Conservation (phyloP, 2,113 vertebrate genomes). For the Pluvianellus socialis region DNA sequence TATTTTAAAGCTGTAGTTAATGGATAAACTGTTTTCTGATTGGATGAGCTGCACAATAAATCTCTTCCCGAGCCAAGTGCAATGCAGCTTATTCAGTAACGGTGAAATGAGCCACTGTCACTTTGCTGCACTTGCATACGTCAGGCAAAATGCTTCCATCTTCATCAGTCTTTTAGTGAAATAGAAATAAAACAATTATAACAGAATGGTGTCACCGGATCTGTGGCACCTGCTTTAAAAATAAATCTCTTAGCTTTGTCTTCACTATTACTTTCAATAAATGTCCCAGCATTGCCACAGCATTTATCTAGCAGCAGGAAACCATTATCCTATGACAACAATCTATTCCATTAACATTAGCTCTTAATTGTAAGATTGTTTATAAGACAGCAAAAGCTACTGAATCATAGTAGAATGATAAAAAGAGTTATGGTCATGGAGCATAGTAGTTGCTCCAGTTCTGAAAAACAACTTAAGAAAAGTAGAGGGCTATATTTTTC, state of each 20-base stretch:
- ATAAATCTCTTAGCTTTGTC: slow-evolving; percentile 75
- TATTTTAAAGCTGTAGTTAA: slow-evolving; percentile 62
- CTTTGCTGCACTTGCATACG: slow-evolving; percentile 54
- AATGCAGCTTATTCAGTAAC: slow-evolving; percentile 45
- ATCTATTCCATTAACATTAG: slow-evolving; percentile 80
- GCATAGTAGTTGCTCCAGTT: slow-evolving; percentile 55
- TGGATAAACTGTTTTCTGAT: slow-evolving; percentile 68
- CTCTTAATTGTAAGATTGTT: slow-evolving; percentile 80
- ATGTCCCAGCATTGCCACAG: slow-evolving; percentile 71
- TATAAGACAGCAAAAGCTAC: slow-evolving; percentile 77
- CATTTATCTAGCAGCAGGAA: slow-evolving; percentile 80
- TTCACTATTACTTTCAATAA: slow-evolving; percentile 78
- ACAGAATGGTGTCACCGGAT: slow-evolving; percentile 74
- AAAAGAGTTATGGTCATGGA: slow-evolving; percentile 69
- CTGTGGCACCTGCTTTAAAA: slow-evolving; percentile 76
- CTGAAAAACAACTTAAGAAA: slow-evolving; percentile 44
- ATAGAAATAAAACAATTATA: slow-evolving; percentile 71
- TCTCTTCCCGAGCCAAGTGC: slow-evolving; percentile 49
- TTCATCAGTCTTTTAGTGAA: slow-evolving; percentile 70
- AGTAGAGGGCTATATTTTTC: slow-evolving; percentile 50
- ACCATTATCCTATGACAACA: slow-evolving; percentile 79
- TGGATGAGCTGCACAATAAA: slow-evolving; percentile 59
- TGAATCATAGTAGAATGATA: slow-evolving; percentile 77
- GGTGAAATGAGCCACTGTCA: slow-evolving; percentile 50
- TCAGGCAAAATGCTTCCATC: slow-evolving; percentile 65